Evolutionary conservation across 2,113 vertebrate genomes (phyloP).

Genomic region (Anolis sagrei): DNA sequence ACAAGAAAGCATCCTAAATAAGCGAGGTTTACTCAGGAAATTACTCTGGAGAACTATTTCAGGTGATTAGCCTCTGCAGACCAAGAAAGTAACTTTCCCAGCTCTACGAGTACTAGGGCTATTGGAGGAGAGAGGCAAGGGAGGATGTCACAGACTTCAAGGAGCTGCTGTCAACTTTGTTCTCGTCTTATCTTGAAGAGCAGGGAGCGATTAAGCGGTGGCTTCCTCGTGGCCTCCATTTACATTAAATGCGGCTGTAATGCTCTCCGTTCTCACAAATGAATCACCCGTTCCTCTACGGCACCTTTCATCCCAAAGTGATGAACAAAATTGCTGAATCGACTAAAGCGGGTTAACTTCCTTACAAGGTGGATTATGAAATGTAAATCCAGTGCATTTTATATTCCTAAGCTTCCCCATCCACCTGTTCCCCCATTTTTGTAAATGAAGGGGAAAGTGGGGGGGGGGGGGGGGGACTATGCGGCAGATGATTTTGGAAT

Average conservation of each 20-base stretch:
- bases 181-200: background rate
- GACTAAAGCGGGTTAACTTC: background rate
- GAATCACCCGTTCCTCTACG: background rate
- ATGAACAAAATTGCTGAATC: background rate
- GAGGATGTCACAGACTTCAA: background rate
- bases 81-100: background rate
- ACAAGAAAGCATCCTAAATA: no score
- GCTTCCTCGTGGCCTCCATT: rapidly evolving
- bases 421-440: conserved; percentile 4
- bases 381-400: background rate
- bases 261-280: background rate
- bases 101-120: background rate
- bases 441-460: background rate
- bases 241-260: background rate
- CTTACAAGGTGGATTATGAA: background rate
- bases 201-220: background rate
- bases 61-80: no score
- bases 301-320: background rate
- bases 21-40: no score
- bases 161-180: background rate
- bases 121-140: background rate
- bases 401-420: background rate
- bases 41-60: no score
- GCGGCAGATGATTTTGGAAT: no score
- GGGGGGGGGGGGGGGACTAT: no score